Base-by-base conservation (phyloP, 2,888 invertebrate species). In the Stenodema calcarata region DNA sequence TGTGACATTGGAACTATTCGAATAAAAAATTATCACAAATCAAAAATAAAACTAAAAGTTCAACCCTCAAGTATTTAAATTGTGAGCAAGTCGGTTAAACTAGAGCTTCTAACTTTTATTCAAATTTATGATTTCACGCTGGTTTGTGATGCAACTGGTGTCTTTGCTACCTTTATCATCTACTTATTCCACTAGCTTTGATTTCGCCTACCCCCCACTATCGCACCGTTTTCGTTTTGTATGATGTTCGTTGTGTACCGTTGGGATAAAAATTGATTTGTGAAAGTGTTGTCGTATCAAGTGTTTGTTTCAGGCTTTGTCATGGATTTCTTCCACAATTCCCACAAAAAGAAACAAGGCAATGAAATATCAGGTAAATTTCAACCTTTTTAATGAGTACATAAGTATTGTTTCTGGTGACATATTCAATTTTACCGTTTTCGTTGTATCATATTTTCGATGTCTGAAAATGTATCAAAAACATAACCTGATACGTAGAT, bases 221-320 rank as follows among this genome's bases (percentile, higher is more conserved):
- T 7, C 7, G 62, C 62, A 62, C 62, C 23, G 62, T 62, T 62
- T 62, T 62, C 50, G 62, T 62, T 62, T 11, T 27, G 27, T 62
- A 54, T 54, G 3, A 54, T 54, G 54, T 14, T 54, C 23, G 23
- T 62, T 62, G 62, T 23, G 62, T 62, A 62, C 11, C 62, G 62
- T 62, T 11, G 62, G 62, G 62, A 23, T 18, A 16, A 16, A 62
- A 62, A 23, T 11, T 11, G n/a, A 23, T 62, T 62, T 73, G 73
- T 35, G 30, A 41, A 73, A 28, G 78, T 78, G 18, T 78, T 78
- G 78, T 78, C 47, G 35, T 73, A 73, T 18, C 73, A 11, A 73
- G 73, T 35, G 73, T 73, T 41, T 73, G 73, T 73, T 78, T 78
- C 78, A 78, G 78, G 44, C 42, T 41, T 27, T 44, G 27, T 78